Evolutionary conservation across 1,140 invertebrate species (phyloP).

Genomic region (Amyelois transitella): DNA sequence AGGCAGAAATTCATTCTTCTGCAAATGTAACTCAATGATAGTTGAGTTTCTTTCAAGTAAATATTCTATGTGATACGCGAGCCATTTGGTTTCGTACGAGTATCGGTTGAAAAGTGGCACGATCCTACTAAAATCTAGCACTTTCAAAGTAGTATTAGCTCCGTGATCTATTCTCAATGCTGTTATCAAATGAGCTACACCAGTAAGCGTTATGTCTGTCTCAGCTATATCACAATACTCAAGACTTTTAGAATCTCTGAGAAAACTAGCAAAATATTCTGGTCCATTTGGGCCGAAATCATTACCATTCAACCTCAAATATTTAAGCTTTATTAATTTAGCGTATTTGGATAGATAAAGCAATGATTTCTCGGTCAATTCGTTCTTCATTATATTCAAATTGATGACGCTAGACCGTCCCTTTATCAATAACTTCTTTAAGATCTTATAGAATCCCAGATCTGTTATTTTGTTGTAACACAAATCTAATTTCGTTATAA

Average conservation of each 20-base stretch:
- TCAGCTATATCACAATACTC: constrained; percentile 74
- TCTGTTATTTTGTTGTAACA: constrained; percentile 75
- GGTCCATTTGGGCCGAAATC: constrained; percentile 68
- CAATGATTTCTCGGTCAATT: constrained; percentile 60
- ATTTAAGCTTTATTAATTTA: constrained; percentile 60
- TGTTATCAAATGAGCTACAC: constrained; percentile 66
- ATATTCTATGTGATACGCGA: constrained; percentile 60
- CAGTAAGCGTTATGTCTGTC: constrained; percentile 69
- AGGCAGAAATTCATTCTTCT: constrained; percentile 75
- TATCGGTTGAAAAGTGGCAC: constrained; percentile 61
- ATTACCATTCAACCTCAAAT: constrained; percentile 74
- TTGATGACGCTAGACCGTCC: constrained; percentile 50
- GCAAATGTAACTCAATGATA: constrained; percentile 74
- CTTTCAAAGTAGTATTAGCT: constrained; percentile 57
- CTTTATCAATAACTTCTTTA: constrained; percentile 58
- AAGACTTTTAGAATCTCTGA: constrained; percentile 63
- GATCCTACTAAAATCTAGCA: constrained; percentile 75
- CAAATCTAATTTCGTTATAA: constrained; percentile 70
- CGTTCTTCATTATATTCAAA: constrained; percentile 74
- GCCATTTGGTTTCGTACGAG: constrained; percentile 57
- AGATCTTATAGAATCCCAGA: constrained; percentile 67
- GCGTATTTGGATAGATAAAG: constrained; percentile 49
- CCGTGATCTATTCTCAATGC: constrained; percentile 58
- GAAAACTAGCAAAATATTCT: constrained; percentile 64
- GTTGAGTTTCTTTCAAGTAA: constrained; percentile 57